Evolutionary conservation across 2,113 vertebrate genomes (phyloP).

Genomic region (Acrocephalus arundinaceus): DNA sequence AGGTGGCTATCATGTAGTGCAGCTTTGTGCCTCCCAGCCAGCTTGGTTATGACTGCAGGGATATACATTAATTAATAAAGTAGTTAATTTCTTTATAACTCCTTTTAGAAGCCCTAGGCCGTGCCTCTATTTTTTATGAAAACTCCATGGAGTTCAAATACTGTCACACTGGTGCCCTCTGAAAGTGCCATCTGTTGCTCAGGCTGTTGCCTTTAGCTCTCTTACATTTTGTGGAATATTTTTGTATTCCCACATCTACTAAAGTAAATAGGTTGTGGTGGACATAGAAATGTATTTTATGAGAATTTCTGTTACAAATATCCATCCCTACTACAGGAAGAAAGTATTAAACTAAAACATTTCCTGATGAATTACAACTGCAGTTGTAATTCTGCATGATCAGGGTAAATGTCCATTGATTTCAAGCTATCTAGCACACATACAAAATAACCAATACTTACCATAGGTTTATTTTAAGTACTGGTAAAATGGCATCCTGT

Average conservation of each 20-base stretch:
- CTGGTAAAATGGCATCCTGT: background rate
- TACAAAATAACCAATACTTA: background rate
- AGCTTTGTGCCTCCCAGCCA: background rate
- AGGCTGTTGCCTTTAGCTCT: slow-evolving; percentile 5
- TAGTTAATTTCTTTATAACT: background rate
- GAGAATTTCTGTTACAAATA: background rate
- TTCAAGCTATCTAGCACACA: background rate
- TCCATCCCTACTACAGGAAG: background rate
- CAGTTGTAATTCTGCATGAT: background rate
- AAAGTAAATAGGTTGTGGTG: background rate
- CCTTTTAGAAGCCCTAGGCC: background rate
- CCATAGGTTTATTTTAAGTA: background rate
- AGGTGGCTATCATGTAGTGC: background rate
- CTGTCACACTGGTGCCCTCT: background rate
- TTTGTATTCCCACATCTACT: background rate
- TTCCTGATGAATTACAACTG: background rate
- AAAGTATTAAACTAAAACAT: background rate
- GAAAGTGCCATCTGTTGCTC: slow-evolving; percentile 36
- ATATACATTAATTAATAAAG: background rate
- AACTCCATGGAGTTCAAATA: background rate
- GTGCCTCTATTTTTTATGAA: background rate
- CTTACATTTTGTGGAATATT: background rate
- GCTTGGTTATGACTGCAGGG: background rate
- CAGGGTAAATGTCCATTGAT: background rate
- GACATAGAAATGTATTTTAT: background rate